Evolutionary conservation across 2,888 invertebrate species (phyloP), one percentile per base, ranked within the genome.

Genomic region (Protophormia terraenovae): DNA sequence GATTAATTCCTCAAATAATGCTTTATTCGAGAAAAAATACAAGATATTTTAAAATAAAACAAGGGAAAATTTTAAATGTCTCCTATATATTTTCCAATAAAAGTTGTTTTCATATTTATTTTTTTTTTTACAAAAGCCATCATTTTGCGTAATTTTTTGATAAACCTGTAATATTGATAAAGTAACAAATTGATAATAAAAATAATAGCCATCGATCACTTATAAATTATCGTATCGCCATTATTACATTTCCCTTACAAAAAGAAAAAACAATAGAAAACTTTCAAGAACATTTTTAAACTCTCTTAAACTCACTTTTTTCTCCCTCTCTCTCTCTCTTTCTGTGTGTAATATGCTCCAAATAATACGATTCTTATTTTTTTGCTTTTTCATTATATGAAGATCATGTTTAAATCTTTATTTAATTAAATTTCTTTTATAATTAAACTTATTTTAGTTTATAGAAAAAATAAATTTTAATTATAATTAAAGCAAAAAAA

Each of bases 311-410:
- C 55, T 67, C 50, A n/a, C 50, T 38, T 14, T 14, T 50, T 47
- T 14, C 55, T 38, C 71, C 55, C 55, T 38, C 55, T 71, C 45
- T 71, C 55, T 84, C 60, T 79, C 58, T 69, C 66, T 69, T 32
- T 67, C 35, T 35, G 71, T 75, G 78, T 82, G n/a, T n/a, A n/a
- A n/a, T n/a, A n/a, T n/a, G n/a, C n/a, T n/a, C n/a, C n/a, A 78
- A 85, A 76, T 80, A 85, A 85, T 32, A 82, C 73, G 79, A 41
- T 69, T 69, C 32, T 58, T 14, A 35, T 58, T 53, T 53, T 82
- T 85, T 85, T 85, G 85, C 85, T 82, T 79, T 85, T 82, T 77
- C 76, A 62, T 76, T 67, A 47, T 60, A 62, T 69, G 77, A 84
- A 73, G 81, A 78, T 86, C 83, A 83, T 76, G 22, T 72, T 76